phyloP scores from a whole-genome alignment of 2,797 vertebrate species.

The Helostoma temminkii region DNA sequence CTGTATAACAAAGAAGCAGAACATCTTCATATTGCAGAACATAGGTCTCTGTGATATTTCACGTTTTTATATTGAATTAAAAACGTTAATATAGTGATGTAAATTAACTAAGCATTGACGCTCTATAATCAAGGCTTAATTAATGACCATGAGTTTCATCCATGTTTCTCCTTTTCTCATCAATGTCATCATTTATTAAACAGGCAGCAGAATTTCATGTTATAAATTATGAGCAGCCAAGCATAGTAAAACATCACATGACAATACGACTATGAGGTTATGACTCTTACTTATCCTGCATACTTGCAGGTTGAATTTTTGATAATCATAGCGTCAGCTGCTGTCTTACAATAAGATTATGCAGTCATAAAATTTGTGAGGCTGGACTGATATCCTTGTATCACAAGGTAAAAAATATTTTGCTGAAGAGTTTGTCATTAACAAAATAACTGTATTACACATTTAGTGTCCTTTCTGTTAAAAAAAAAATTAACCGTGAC shows the following conservation, averaged over 20 bases:
- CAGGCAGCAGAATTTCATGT: neutral
- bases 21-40: constrained; percentile 1
- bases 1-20: neutral
- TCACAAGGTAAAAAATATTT: neutral
- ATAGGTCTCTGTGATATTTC: neutral
- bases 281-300: constrained; percentile 14
- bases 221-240: constrained; percentile 4
- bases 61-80: neutral
- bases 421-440: too few relatives aligned
- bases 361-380: neutral
- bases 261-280: neutral
- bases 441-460: too few relatives aligned
- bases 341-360: too few relatives aligned
- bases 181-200: neutral
- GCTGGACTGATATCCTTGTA: neutral
- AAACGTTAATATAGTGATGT: neutral
- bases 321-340: too few relatives aligned
- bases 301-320: too few relatives aligned
- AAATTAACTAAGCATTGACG: neutral
- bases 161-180: neutral
- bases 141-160: neutral
- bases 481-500: too few relatives aligned
- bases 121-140: neutral
- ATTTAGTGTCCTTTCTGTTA: too few relatives aligned
- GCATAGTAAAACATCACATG: neutral